These are phyloP conservation scores for Apostichopus japonicus DNA, from an alignment of 35 echinoderm and acorn worm genomes.

Conservation along the genomic window DNA sequence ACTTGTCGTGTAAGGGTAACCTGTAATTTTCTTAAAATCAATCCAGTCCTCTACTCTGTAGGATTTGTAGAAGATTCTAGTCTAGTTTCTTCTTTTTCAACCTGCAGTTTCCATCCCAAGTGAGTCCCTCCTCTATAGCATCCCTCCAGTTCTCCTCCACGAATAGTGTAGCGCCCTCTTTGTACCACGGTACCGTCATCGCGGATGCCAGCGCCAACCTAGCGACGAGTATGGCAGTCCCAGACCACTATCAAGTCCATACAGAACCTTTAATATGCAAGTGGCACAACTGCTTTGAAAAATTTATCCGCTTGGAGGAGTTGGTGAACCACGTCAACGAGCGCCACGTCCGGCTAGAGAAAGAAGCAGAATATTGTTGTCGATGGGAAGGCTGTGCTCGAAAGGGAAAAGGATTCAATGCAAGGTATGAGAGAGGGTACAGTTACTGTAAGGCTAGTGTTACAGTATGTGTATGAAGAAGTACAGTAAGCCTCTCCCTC, in stretches of 20 bases:
- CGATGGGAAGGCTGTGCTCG: conserved; percentile 88
- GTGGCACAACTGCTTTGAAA: conserved; percentile 84
- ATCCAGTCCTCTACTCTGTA: too few species aligned
- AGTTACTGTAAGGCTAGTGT: too few species aligned
- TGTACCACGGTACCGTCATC: conserved; percentile 51
- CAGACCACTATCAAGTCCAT: neutral
- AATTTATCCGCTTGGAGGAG: conserved; percentile 77
- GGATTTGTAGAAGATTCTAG: too few species aligned
- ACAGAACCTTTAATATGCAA: conserved; percentile 68
- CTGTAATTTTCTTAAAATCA: too few species aligned
- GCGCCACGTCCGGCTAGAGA: conserved; percentile 83
- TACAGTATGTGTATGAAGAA: too few species aligned
- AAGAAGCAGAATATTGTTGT: conserved; percentile 90
- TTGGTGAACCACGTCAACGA: conserved; percentile 94
- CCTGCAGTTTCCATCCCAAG: conserved; percentile 45
- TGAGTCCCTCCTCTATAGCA: conserved; percentile 30
- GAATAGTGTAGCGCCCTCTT: neutral
- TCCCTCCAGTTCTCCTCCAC: conserved; percentile 27
- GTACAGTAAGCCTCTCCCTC: too few species aligned
- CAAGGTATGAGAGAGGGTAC: conserved; percentile 60
- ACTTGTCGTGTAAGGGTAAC: too few species aligned
- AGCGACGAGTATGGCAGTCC: neutral
- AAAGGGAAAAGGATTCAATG: conserved; percentile 97
- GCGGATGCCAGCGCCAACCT: neutral
- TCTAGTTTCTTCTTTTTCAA: neutral